phyloP scores from a whole-genome alignment of 1,140 invertebrate genomes.

The Brachionus rubens region DNA sequence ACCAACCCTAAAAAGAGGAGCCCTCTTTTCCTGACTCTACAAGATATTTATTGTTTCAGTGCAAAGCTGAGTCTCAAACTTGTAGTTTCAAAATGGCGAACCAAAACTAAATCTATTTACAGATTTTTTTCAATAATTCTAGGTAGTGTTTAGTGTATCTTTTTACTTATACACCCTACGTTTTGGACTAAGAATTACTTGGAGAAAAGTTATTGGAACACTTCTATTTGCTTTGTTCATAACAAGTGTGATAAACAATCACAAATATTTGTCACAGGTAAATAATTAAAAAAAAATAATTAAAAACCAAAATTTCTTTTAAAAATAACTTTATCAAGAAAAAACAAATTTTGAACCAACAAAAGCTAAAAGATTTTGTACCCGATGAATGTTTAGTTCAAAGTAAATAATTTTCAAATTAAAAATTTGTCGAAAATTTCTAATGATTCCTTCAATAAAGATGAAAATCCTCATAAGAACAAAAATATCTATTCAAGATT shows the following conservation, averaged over 20 bases:
- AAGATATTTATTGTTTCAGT: too few relatives aligned
- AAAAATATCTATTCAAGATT: constrained; percentile 2
- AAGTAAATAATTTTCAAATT: constrained; percentile 1
- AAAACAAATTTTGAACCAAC: constrained; percentile 27
- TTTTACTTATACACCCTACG: not conserved
- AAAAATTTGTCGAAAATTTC: not conserved
- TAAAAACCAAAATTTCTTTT: not conserved
- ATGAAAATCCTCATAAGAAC: not conserved
- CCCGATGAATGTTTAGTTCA: constrained; percentile 10
- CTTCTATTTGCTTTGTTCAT: not conserved
- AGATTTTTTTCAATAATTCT: too few relatives aligned
- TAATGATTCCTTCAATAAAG: constrained; percentile 6
- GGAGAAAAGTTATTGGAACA: not conserved
- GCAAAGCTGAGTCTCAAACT: too few relatives aligned
- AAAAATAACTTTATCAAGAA: constrained; percentile 8
- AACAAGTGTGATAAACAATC: constrained; percentile 14
- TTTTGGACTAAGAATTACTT: not conserved
- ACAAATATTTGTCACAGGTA: constrained; percentile 33
- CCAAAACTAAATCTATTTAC: too few relatives aligned
- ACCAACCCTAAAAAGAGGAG: too few relatives aligned
- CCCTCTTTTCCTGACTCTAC: too few relatives aligned
- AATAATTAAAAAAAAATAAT: not conserved
- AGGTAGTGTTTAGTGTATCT: not conserved
- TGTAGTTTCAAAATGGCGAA: too few relatives aligned
- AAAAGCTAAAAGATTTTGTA: constrained; percentile 39